Evolutionary conservation across 2,113 vertebrate genomes (phyloP), one percentile per base, ranked within the genome.

Genomic region (Sclerurus mexicanus): DNA sequence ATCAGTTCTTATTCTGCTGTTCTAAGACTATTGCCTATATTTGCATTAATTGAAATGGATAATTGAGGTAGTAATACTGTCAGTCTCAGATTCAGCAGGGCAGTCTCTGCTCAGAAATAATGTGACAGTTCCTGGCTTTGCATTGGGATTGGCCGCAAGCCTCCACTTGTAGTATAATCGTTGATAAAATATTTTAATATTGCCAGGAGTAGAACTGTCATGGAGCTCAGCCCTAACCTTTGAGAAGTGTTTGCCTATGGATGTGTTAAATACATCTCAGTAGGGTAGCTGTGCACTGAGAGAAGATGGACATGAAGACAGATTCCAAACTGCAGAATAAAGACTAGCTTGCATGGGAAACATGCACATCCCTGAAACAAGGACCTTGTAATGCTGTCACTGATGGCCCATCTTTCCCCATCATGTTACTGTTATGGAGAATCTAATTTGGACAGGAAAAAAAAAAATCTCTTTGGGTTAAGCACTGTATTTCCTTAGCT

Each of bases 111-210:
- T 72, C 49, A 76, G 91, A 95, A 89, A 73, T 95, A 80, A 93
- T 72, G 55, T 96, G 90, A 69, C 85, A 89, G 37, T 95, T 87
- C 46, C 78, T 94, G 63, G 53, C 71, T 95, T 92, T 97, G 28
- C 93, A 79, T 77, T 97, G 95, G 79, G 85, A 90, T 97, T 97
- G 93, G 89, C 60, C 95, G 89, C 76, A 91, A 86, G 90, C 88
- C 92, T 90, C 80, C 93, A 95, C 95, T 97, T 97, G 66, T 96
- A 77, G 79, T 82, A 91, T 72, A 97, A 97, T 91, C 90, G 69
- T 96, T 82, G 91, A 91, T 94, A 95, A 92, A 97, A 96, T 94
- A 94, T 90, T 95, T 97, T 93, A 89, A 71, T 94, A 95, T 93
- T 94, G 71, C 64, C 82, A 96, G 49, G 44, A 96, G 58, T 35